Conservation (phyloP, 1,140 invertebrate genomes). For the Calephelis nemesis region DNA sequence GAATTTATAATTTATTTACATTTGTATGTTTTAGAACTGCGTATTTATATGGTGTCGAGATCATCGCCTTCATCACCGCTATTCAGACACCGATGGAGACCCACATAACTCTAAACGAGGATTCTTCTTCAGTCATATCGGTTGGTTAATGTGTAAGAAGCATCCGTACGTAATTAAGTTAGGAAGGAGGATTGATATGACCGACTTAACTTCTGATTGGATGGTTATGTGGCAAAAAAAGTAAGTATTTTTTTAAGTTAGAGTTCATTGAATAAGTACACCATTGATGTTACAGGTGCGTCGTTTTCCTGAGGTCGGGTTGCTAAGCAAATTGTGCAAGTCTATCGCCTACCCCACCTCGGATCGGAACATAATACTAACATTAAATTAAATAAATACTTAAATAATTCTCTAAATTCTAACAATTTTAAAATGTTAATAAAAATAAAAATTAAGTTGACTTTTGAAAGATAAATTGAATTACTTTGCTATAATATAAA, state of each 20-base stretch:
- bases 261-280: no score
- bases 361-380: no score
- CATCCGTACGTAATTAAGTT: slow-evolving; percentile 82
- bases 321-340: no score
- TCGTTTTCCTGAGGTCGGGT: no score
- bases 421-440: no score
- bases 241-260: slow-evolving; percentile 47
- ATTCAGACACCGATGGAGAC: slow-evolving; percentile 83
- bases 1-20: not conserved
- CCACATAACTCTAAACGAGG: slow-evolving; percentile 83
- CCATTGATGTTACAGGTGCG: no score
- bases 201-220: slow-evolving; percentile 85
- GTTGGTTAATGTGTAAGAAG: slow-evolving; percentile 83
- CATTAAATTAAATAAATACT: no score
- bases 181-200: slow-evolving; percentile 83
- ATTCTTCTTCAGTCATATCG: slow-evolving; percentile 85
- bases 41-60: slow-evolving; percentile 80
- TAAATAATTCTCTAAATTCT: no score
- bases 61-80: slow-evolving; percentile 84
- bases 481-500: no score
- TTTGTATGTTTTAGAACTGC: slow-evolving; percentile 54
- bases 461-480: no score
- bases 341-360: no score
- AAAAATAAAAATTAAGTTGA: no score
- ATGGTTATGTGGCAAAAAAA: slow-evolving; percentile 87